A percentile compares a stretch with the other conserved stretches of the same genome.
phyloP scores from a whole-genome alignment of 2,888 invertebrate species.

The Noctua janthina region DNA sequence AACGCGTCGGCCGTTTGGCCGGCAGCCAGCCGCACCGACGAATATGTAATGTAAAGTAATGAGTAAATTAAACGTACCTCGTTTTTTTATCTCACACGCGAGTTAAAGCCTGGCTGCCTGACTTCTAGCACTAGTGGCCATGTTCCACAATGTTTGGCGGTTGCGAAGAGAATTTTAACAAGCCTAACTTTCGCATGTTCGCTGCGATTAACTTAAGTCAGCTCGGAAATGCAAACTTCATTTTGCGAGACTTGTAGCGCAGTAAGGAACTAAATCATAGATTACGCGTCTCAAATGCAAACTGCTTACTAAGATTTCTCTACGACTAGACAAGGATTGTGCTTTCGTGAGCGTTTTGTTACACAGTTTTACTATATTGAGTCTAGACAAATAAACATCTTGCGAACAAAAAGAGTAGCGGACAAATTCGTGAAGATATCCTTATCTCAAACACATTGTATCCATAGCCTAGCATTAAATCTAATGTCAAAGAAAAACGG shows the following conservation, averaged over 20 bases:
- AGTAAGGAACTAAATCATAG: constrained; percentile 60
- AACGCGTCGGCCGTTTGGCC: constrained; percentile 86
- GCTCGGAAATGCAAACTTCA: constrained; percentile 63
- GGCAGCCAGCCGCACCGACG: constrained; percentile 83
- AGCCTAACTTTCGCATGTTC: constrained; percentile 70
- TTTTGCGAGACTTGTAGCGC: constrained; percentile 54
- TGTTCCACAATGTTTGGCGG: constrained; percentile 68
- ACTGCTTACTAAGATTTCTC: constrained; percentile 55
- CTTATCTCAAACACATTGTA: constrained; percentile 71
- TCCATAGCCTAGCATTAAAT: constrained; percentile 81
- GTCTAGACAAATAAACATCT: constrained; percentile 59
- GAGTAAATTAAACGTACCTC: constrained; percentile 86
- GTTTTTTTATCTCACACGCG: constrained; percentile 81
- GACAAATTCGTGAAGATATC: constrained; percentile 62
- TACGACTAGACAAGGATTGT: constrained; percentile 42
- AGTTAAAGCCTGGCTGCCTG: constrained; percentile 72
- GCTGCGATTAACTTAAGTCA: constrained; percentile 62
- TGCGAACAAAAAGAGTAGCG: constrained; percentile 52
- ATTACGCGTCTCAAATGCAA: constrained; percentile 53
- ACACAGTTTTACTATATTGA: constrained; percentile 20
- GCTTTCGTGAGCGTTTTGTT: constrained; percentile 40
- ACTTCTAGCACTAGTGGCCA: constrained; percentile 65
- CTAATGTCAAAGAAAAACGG: constrained; percentile 83
- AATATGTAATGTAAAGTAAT: constrained; percentile 88
- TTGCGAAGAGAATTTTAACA: constrained; percentile 71